Conservation (phyloP, 1,140 invertebrate genomes). For the Fopius arisanus region DNA sequence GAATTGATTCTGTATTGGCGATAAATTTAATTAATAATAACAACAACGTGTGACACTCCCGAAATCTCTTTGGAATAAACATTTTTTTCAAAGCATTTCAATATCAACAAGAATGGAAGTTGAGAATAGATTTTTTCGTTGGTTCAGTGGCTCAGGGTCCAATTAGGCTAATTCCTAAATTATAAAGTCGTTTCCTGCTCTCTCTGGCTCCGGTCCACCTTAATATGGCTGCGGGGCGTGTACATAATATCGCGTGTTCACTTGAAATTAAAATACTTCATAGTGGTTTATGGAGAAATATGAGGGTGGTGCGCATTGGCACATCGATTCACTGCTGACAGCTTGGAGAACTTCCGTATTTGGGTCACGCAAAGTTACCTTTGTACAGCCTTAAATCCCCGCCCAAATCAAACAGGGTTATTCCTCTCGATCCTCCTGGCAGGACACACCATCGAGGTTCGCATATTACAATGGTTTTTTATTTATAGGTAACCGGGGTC, state of each 20-base stretch:
- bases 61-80: too few species aligned
- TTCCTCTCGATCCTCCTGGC: background rate
- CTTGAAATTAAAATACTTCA: slow-evolving; percentile 9
- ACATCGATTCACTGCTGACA: slow-evolving; percentile 19
- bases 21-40: too few species aligned
- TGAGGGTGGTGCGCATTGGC: background rate
- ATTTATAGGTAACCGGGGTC: slow-evolving; percentile 57
- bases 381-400: background rate
- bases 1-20: too few species aligned
- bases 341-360: background rate
- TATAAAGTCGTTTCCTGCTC: background rate
- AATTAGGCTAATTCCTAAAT: background rate
- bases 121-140: too few species aligned
- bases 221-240: too few species aligned
- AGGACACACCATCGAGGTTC: too few species aligned
- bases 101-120: too few species aligned
- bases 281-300: background rate
- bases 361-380: slow-evolving; percentile 17
- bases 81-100: too few species aligned
- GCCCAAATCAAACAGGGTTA: background rate
- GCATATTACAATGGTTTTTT: slow-evolving; percentile 22
- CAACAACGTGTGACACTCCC: too few species aligned
- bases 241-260: slow-evolving; percentile 17
- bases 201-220: background rate
- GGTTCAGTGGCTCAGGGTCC: too few species aligned